Evolutionary conservation across 2,888 invertebrate species (phyloP).

Genomic region (Eupithecia vulgata): DNA sequence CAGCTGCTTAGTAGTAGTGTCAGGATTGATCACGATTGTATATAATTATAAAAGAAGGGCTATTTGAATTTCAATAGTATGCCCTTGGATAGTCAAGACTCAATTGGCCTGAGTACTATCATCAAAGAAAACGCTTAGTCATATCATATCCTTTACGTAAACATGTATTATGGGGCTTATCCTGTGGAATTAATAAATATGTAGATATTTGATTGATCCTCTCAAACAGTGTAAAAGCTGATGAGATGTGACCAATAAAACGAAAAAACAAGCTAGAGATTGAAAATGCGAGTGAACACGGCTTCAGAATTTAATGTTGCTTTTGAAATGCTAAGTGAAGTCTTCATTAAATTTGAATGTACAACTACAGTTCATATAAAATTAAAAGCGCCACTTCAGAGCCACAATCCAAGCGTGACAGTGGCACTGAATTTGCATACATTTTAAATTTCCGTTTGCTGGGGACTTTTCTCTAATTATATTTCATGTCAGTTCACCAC

Average conservation of each 20-base stretch:
- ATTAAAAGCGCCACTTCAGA: conserved; percentile 30
- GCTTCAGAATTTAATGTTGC: neutral
- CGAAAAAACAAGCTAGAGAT: neutral
- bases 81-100: neutral
- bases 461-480: conserved; percentile 43
- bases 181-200: neutral
- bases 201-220: neutral
- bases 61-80: conserved; percentile 31
- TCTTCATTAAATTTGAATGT: conserved; percentile 21
- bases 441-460: conserved; percentile 52
- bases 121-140: neutral
- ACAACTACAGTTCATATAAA: conserved; percentile 26
- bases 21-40: conserved; percentile 31
- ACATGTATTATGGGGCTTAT: neutral
- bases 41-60: conserved; percentile 28
- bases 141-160: neutral
- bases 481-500: conserved; percentile 39
- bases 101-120: neutral
- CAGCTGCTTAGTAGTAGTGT: conserved; percentile 25
- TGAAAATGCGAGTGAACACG: neutral
- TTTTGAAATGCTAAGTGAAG: conserved; percentile 1
- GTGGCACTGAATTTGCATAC: conserved; percentile 54
- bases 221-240: neutral
- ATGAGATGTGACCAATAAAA: neutral
- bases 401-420: conserved; percentile 34